Percentiles rank a stretch among this genome's conserved stretches.
phyloP scores from a whole-genome alignment of 2,797 vertebrate genomes.

The Glyptemys insculpta region DNA sequence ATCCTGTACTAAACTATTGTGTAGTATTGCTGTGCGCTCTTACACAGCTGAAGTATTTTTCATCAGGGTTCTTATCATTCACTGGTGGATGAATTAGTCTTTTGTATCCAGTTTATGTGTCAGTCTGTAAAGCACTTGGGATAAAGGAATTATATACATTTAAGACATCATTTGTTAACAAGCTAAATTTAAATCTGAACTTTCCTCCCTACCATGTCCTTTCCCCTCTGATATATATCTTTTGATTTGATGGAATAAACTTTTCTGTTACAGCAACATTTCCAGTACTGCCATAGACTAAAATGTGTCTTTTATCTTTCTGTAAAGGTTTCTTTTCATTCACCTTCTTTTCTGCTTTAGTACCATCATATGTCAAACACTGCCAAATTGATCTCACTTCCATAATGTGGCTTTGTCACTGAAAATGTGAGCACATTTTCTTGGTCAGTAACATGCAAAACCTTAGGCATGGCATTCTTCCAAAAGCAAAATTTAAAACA shows the following conservation, averaged over 20 bases:
- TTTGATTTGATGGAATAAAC: not conserved
- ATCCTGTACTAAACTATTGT: not conserved
- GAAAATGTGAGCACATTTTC: slow-evolving; percentile 5
- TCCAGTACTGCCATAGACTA: not conserved
- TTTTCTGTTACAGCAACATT: not conserved
- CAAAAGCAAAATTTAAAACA: slow-evolving; percentile 39
- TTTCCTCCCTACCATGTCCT: not conserved
- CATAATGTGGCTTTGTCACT: not conserved
- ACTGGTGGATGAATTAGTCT: not conserved
- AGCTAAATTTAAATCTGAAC: not conserved
- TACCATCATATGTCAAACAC: not conserved
- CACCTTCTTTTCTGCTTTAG: not conserved
- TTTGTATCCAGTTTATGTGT: not conserved
- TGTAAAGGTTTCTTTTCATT: not conserved
- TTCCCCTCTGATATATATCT: not conserved
- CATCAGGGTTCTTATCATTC: not conserved
- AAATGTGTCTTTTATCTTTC: not conserved
- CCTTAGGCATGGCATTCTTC: not conserved
- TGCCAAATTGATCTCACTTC: not conserved
- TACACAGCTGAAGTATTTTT: not conserved
- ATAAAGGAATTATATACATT: not conserved
- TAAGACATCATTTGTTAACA: not conserved
- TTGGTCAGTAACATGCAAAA: slow-evolving; percentile 12
- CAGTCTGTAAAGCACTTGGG: not conserved
- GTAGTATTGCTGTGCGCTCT: not conserved